These are phyloP conservation scores for Prunella fulvescens DNA, from an alignment of 2,113 vertebrate genomes.

Conservation along the genomic window DNA sequence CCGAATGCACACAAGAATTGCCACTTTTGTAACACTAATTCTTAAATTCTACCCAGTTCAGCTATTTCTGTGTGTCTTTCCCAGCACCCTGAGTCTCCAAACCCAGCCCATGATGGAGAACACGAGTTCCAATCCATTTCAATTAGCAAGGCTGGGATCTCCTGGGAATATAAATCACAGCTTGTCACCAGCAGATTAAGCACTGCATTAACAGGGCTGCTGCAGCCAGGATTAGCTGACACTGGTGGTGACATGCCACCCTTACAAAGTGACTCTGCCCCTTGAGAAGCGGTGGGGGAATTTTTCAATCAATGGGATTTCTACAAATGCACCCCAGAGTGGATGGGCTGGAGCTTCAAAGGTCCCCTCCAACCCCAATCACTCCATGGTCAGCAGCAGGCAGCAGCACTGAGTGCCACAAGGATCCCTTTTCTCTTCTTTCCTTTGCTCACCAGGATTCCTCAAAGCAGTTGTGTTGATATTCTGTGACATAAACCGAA, in stretches of 20 bases:
- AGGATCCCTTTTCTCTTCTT: rapidly evolving
- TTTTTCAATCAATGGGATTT: background rate
- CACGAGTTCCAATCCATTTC: background rate
- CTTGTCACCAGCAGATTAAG: background rate
- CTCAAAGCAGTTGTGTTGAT: background rate
- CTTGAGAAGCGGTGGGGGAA: rapidly evolving
- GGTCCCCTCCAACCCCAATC: background rate
- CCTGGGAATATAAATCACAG: background rate
- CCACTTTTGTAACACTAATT: rapidly evolving
- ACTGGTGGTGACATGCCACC: background rate
- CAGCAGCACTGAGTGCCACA: rapidly evolving
- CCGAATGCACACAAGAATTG: background rate
- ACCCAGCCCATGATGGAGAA: background rate
- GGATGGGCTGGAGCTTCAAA: background rate
- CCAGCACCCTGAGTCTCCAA: background rate
- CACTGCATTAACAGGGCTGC: background rate
- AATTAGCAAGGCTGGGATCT: background rate
- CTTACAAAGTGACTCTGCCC: background rate
- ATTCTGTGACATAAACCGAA: background rate
- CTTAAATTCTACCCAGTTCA: background rate
- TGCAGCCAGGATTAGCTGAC: background rate
- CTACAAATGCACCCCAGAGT: background rate
- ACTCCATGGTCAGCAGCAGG: background rate
- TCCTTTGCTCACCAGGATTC: background rate
- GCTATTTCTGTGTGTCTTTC: background rate